Evolutionary conservation across 2,888 invertebrate species (phyloP).

Genomic region (Tetranychus truncatus): DNA sequence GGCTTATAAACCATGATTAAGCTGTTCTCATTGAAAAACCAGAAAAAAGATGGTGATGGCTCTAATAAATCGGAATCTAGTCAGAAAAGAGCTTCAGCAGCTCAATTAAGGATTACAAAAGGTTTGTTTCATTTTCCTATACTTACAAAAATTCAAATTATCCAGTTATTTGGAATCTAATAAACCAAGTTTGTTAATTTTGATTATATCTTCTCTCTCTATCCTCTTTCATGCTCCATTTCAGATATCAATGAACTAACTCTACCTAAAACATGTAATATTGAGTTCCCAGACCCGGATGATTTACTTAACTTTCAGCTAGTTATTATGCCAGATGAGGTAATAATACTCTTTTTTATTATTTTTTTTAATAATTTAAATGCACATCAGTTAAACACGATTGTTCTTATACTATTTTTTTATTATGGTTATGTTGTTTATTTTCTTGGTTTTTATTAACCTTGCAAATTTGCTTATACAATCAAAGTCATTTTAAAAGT

Average conservation of each 20-base stretch:
- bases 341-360: slow-evolving; percentile 31
- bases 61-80: not conserved
- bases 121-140: slow-evolving; percentile 40
- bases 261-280: slow-evolving; percentile 85
- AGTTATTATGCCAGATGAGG: slow-evolving; percentile 87
- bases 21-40: slow-evolving; percentile 92
- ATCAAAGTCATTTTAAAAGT: not conserved
- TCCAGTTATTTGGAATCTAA: too few species aligned
- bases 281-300: slow-evolving; percentile 89
- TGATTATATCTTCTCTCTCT: not conserved
- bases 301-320: slow-evolving; percentile 88
- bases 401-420: too few species aligned
- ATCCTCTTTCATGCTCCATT: slow-evolving; percentile 32
- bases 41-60: slow-evolving; percentile 66
- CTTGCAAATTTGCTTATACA: not conserved
- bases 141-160: not conserved
- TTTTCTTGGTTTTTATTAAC: not conserved
- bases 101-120: slow-evolving; percentile 91
- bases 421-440: slow-evolving; percentile 35
- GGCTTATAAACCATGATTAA: slow-evolving; percentile 55
- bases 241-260: slow-evolving; percentile 90
- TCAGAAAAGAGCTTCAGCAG: slow-evolving; percentile 53
- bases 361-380: not conserved
- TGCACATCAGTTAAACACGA: too few species aligned
- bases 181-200: not conserved